Conservation (phyloP, 2,113 vertebrate species). For the Sceloporus tristichus region DNA sequence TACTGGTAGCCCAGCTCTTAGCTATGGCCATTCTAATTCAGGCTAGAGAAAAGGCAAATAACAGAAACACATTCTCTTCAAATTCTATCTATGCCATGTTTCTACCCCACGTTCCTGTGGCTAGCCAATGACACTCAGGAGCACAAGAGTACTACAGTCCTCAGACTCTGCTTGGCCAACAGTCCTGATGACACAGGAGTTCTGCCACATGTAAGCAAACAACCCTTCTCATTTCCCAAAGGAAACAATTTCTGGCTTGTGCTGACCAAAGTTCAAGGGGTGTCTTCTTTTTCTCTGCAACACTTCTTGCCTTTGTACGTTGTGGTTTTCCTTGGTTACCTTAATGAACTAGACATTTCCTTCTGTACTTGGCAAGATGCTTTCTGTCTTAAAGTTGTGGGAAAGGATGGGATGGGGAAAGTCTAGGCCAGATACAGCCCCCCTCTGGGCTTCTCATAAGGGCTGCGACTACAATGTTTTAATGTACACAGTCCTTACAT, state of each 20-base stretch:
- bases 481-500: background rate
- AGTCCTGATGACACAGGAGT: no score
- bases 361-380: background rate
- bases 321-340: slow-evolving; percentile 1
- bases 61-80: background rate
- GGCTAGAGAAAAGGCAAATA: background rate
- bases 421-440: background rate
- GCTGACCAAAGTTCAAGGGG: accelerated
- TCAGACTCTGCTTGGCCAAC: background rate
- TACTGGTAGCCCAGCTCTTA: slow-evolving; percentile 1
- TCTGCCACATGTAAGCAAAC: background rate
- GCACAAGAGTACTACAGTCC: background rate
- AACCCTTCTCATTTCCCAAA: background rate
- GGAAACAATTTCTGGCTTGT: background rate
- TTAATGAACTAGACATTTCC: background rate
- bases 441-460: background rate
- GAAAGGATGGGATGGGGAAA: background rate
- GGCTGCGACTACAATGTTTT: background rate
- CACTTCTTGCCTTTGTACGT: background rate
- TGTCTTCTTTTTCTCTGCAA: accelerated
- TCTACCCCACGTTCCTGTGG: background rate
- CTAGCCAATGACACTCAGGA: background rate
- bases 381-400: background rate
- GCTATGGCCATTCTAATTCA: background rate
- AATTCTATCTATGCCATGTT: background rate